Conservation (phyloP, 1,140 invertebrate species). For the Ericerus pela region DNA sequence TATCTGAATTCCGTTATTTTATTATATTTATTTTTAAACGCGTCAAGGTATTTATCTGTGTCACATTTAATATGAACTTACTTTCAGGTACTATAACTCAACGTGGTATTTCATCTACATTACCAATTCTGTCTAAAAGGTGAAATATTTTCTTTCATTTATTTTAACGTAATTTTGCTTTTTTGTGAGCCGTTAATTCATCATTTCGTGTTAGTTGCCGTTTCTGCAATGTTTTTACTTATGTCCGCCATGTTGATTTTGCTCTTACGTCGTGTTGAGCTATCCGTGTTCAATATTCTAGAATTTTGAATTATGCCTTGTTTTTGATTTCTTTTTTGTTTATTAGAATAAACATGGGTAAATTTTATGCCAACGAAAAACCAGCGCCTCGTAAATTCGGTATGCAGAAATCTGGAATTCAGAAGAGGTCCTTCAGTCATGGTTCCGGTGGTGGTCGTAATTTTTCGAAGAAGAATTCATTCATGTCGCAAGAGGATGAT, state of each 20-base stretch:
- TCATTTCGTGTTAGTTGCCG: not conserved
- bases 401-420: slow-evolving; percentile 43
- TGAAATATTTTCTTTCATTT: not conserved
- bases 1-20: no score
- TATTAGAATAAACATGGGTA: not conserved
- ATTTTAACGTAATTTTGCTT: not conserved
- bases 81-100: not conserved
- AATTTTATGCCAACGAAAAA: not conserved
- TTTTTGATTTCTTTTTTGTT: not conserved
- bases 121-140: not conserved
- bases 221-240: not conserved
- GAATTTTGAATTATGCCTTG: not conserved
- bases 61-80: no score
- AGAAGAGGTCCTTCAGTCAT: slow-evolving; percentile 24
- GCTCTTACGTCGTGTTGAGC: not conserved
- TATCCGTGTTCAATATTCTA: not conserved
- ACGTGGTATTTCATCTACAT: not conserved
- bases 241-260: not conserved
- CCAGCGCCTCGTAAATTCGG: not conserved
- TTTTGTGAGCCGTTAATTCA: not conserved
- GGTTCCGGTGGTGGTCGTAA: slow-evolving; percentile 28
- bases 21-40: no score
- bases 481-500: slow-evolving; percentile 36
- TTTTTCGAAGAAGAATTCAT: slow-evolving; percentile 24
- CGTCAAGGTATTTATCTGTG: no score